A percentile compares a stretch with the other conserved stretches of the same genome.
phyloP scores from a whole-genome alignment of 2,113 vertebrate species.

The Nycticorax nycticorax region DNA sequence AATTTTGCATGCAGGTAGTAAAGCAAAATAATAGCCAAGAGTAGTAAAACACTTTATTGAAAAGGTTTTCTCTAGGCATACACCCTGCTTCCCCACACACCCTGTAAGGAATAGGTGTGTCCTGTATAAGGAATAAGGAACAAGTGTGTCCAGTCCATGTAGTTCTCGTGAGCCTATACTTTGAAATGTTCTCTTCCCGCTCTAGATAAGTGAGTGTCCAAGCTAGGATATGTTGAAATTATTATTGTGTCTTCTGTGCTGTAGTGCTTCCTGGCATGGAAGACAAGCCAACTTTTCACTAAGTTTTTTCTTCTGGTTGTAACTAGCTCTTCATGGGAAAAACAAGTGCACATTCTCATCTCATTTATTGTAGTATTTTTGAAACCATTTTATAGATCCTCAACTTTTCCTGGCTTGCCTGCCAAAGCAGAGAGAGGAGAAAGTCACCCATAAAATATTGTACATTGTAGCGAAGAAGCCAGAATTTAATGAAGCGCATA shows the following conservation, averaged over 20 bases:
- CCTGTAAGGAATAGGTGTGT: too few species aligned
- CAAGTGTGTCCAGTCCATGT: neutral
- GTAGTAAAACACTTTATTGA: neutral
- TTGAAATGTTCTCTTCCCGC: neutral
- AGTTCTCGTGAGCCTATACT: neutral
- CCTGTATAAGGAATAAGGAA: too few species aligned
- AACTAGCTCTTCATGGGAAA: neutral
- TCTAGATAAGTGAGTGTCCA: neutral
- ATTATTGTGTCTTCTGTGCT: neutral
- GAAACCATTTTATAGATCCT: neutral
- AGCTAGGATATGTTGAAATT: neutral
- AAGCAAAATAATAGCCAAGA: neutral
- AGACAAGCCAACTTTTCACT: neutral
- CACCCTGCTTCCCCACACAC: fast-evolving
- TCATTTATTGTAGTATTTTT: neutral
- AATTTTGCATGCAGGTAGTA: neutral
- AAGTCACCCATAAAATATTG: neutral
- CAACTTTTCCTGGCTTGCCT: neutral
- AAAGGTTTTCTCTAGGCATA: neutral
- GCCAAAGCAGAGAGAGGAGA: neutral
- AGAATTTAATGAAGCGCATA: neutral
- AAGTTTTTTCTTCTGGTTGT: neutral
- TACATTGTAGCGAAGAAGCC: neutral
- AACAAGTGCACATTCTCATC: neutral
- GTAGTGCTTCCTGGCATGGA: neutral